Percentiles rank a stretch among this genome's conserved stretches.
Conservation (phyloP, 2,113 vertebrate species). For the Tor tambroides region DNA sequence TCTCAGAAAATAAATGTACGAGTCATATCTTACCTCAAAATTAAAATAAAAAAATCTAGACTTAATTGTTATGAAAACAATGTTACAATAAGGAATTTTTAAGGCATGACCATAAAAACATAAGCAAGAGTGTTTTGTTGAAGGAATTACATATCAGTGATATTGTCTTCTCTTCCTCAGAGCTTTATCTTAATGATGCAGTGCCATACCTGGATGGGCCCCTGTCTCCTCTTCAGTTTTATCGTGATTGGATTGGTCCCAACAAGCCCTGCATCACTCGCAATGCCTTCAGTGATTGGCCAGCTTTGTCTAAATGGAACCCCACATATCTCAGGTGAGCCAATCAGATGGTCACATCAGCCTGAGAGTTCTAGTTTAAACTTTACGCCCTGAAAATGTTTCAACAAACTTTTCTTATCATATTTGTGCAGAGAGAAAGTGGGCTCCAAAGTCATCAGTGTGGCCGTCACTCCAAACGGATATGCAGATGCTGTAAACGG, state of each 20-base stretch:
- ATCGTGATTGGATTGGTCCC: slow-evolving; percentile 87
- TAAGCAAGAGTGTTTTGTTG: too few relatives aligned
- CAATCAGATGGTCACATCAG: background rate
- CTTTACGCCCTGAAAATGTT: background rate
- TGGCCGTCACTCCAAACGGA: slow-evolving; percentile 93
- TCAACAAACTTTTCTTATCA: background rate
- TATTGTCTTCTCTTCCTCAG: slow-evolving; percentile 66
- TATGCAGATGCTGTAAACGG: slow-evolving; percentile 89
- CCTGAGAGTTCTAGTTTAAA: background rate
- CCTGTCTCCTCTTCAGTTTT: slow-evolving; percentile 83
- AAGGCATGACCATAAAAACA: too few relatives aligned
- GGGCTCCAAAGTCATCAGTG: slow-evolving; percentile 85
- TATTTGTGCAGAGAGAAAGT: slow-evolving; percentile 76
- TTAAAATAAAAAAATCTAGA: too few relatives aligned
- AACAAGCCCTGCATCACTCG: slow-evolving; percentile 90
- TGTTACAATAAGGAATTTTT: too few relatives aligned
- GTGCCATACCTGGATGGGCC: slow-evolving; percentile 80
- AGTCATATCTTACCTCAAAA: background rate
- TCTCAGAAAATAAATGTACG: too few relatives aligned
- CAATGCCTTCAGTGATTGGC: slow-evolving; percentile 87
- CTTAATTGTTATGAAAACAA: too few relatives aligned
- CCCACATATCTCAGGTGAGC: slow-evolving; percentile 84
- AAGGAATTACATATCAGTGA: background rate
- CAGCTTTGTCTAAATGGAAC: slow-evolving; percentile 87
- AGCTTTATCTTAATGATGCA: slow-evolving; percentile 78